Percentiles rank a stretch among this genome's conserved stretches.
These are phyloP conservation scores for Pseudorectes ferrugineus DNA, from an alignment of 2,113 vertebrate species.

Conservation along the genomic window DNA sequence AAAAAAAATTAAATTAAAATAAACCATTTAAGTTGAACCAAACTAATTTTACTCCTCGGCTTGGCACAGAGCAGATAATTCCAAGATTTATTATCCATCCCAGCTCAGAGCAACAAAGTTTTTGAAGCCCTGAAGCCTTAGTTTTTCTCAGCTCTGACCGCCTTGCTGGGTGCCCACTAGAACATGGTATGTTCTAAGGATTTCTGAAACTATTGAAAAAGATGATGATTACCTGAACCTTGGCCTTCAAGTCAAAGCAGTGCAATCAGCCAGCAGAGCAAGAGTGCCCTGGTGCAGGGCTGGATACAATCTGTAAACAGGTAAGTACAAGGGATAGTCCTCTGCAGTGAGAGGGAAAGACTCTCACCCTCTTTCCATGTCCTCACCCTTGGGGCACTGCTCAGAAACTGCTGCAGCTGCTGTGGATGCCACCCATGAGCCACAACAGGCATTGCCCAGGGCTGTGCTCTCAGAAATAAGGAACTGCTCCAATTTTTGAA, in stretches of 20 bases:
- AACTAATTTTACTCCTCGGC: background rate
- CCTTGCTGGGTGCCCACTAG: background rate
- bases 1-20: background rate
- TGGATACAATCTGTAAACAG: background rate
- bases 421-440: background rate
- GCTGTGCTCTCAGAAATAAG: background rate
- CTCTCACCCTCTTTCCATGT: fast-evolving
- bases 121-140: background rate
- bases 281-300: background rate
- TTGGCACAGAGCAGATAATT: background rate
- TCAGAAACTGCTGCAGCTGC: background rate
- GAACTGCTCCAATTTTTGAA: background rate
- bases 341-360: background rate
- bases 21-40: background rate
- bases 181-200: background rate
- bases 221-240: background rate
- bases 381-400: background rate
- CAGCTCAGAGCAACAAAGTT: background rate
- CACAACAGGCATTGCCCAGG: background rate
- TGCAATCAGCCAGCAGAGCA: background rate
- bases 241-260: background rate
- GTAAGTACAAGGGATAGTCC: background rate
- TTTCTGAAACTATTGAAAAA: background rate
- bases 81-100: background rate
- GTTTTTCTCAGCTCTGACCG: background rate